Conservation (phyloP, 2,888 invertebrate species). For the Girardia tigrina region DNA sequence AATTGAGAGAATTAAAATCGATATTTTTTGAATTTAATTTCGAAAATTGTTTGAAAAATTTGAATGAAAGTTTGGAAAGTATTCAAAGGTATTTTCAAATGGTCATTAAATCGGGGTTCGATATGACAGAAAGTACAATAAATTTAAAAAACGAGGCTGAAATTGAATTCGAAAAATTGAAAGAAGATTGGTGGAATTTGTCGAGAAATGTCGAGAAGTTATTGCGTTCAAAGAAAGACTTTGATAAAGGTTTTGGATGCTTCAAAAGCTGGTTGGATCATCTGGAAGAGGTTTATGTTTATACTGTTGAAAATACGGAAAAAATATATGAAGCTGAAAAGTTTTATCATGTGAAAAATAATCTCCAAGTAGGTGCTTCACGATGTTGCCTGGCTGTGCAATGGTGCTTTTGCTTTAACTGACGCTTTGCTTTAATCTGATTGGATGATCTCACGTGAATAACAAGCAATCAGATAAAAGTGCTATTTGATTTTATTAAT, state of each 20-base stretch:
- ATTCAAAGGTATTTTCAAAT: not conserved
- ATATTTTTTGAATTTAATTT: not conserved
- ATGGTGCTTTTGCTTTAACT: not conserved
- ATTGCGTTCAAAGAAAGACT: not conserved
- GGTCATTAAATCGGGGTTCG: not conserved
- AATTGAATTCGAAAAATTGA: not conserved
- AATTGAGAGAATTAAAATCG: not conserved
- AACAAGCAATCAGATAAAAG: no score
- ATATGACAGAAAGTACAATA: not conserved
- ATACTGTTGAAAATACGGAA: not conserved
- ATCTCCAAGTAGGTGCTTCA: conserved; percentile 7
- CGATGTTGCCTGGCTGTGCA: not conserved
- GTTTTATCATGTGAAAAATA: not conserved
- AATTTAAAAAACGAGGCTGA: not conserved
- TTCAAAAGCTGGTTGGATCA: not conserved
- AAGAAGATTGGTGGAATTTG: not conserved
- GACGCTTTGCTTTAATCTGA: not conserved
- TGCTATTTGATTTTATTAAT: no score
- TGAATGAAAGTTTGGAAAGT: not conserved
- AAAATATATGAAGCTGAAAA: not conserved
- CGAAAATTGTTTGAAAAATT: not conserved
- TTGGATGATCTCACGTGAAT: no score
- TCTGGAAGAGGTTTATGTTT: not conserved
- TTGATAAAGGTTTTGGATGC: not conserved
- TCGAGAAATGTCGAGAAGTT: not conserved